Evolutionary conservation across 1,140 invertebrate genomes (phyloP), one percentile per base, ranked within the genome.

Genomic region (Lepidurus packardi): DNA sequence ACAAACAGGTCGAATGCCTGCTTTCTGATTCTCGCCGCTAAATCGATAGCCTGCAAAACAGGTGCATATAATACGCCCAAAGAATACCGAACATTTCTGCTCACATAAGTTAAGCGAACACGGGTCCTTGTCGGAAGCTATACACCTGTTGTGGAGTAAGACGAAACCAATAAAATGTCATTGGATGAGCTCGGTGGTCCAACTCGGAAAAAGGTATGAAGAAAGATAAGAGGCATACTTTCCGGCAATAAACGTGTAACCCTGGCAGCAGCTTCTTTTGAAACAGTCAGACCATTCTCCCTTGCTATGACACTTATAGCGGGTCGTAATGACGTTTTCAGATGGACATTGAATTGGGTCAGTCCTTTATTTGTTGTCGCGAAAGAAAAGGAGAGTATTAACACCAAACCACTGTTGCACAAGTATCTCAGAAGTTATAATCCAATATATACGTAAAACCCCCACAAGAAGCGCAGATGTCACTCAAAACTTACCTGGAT

Each of bases 91-190:
- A 82, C 90, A 91, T 77, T 86, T 86, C 83, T 91, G 90, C 81
- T 90, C 90, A 80, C 90, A 91, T 10, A 90, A 83, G 77, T 87
- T 85, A 80, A 90, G 83, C 45, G 87, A 88, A 83, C 90, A 91
- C 0, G 89, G 89, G 82, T 90, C 88, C 80, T 87, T 83, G 13
- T 86, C 83, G 80, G 88, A 88, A 5, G 86, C 85, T 76, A 90
- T 84, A 80, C 90, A 91, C 80, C 89, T 80, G 25, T n/a, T 76
- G 77, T 47, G 53, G 13, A 43, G 47, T 16, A 47, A 65, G 21
- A 34, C 25, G 13, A 74, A 16, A 21, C 7, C 74, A 24, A 11
- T 24, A 75, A 41, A 41, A 75, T 25, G 11, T 75, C 25, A 75
- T 75, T 65, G 53, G 53, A 65, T 7, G n/a, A 65, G 13, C 13